Conservation (phyloP, 2,797 vertebrate genomes). For the Coluber constrictor region DNA sequence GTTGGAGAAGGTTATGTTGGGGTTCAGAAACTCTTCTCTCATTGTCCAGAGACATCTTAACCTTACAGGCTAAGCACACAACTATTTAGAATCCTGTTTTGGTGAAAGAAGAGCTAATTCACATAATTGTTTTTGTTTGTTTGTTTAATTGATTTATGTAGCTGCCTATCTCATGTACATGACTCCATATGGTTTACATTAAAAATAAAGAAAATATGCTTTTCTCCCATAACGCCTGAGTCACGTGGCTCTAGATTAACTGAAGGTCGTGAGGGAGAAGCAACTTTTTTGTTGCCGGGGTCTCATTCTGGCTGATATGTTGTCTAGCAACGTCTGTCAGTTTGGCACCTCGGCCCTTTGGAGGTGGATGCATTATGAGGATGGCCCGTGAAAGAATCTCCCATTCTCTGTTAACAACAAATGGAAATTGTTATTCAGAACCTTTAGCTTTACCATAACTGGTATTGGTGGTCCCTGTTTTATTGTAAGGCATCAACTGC, state of each 20-base stretch:
- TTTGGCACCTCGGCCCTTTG: no score
- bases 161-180: neutral
- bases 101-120: neutral
- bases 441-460: constrained; percentile 85
- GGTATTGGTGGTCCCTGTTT: constrained; percentile 88
- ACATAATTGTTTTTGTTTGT: neutral
- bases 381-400: constrained; percentile 77
- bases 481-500: constrained; percentile 90
- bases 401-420: constrained; percentile 95
- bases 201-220: no score
- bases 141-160: neutral
- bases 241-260: no score
- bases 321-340: no score
- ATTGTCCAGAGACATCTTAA: neutral
- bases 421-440: constrained; percentile 85
- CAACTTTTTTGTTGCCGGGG: no score
- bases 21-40: neutral
- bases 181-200: no score
- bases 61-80: neutral
- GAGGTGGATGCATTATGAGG: no score
- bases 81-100: neutral
- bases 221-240: no score
- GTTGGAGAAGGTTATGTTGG: neutral
- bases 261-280: no score
- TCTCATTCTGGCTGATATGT: no score